phyloP scores from a whole-genome alignment of 2,888 invertebrate genomes.

The Eilema sororculum region DNA sequence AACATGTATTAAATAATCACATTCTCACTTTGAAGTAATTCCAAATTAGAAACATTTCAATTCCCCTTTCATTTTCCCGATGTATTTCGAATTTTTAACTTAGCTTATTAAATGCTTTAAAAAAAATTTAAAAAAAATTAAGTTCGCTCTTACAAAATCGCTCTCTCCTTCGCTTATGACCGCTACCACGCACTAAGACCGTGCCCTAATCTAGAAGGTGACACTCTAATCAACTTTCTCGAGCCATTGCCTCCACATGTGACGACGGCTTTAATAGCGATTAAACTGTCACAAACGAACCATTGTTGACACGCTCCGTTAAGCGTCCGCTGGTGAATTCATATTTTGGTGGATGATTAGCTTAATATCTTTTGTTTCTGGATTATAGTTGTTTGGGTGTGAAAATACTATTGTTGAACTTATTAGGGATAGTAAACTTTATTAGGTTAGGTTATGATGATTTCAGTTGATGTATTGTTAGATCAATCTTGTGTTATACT shows the following conservation, averaged over 20 bases:
- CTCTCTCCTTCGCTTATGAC: slow-evolving; percentile 34
- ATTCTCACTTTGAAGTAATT: not conserved
- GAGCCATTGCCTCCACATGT: slow-evolving; percentile 78
- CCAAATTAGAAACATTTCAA: not conserved
- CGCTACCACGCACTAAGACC: slow-evolving; percentile 52
- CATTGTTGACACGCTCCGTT: slow-evolving; percentile 61
- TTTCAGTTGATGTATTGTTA: not conserved
- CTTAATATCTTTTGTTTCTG: slow-evolving; percentile 18
- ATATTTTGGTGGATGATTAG: slow-evolving; percentile 34
- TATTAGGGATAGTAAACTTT: not conserved
- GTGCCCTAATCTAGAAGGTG: slow-evolving; percentile 81
- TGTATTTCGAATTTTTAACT: too few species aligned
- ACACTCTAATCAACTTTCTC: slow-evolving; percentile 85
- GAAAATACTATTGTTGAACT: not conserved
- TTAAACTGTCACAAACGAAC: slow-evolving; percentile 76
- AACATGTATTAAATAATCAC: not conserved
- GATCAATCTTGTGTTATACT: too few species aligned
- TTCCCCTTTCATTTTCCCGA: too few species aligned
- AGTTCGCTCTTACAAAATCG: slow-evolving; percentile 5
- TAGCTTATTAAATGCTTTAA: too few species aligned
- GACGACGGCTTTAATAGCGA: slow-evolving; percentile 80
- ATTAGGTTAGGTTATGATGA: not conserved
- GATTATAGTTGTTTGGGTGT: slow-evolving; percentile 11
- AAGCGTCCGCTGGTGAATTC: slow-evolving; percentile 34
- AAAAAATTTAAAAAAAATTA: too few species aligned